Conservation (phyloP, 2,113 vertebrate genomes). For the Festucalex cinctus region DNA sequence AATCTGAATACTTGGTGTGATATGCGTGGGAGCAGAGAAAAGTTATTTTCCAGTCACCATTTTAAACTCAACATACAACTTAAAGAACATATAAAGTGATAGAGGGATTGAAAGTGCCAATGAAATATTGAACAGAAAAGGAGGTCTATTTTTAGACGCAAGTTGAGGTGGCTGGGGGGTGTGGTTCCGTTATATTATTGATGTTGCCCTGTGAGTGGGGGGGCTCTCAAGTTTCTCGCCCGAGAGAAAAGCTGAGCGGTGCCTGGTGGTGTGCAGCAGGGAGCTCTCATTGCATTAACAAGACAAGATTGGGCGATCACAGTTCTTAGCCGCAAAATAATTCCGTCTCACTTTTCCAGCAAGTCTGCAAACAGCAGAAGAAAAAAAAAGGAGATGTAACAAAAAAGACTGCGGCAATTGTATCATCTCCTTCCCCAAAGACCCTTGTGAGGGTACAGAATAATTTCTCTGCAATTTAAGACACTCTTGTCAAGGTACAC, state of each 20-base stretch:
- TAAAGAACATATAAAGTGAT: conserved; percentile 12
- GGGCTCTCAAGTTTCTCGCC: conserved; percentile 36
- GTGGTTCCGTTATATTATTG: conserved; percentile 67
- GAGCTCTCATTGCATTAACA: conserved; percentile 37
- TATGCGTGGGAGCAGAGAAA: not conserved
- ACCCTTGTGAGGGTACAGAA: no score
- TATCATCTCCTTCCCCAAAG: no score
- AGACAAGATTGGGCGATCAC: conserved; percentile 24
- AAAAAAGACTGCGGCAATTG: no score
- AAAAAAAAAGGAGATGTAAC: no score
- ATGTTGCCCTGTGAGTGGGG: conserved; percentile 49
- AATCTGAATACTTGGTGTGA: not conserved
- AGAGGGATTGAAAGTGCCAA: conserved; percentile 40
- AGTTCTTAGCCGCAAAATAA: not conserved
- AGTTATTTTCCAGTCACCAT: not conserved
- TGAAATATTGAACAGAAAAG: conserved; percentile 71
- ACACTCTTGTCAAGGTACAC: no score
- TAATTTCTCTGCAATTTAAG: no score
- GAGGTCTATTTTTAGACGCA: conserved; percentile 63
- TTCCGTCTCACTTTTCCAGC: no score
- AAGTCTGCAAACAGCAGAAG: no score
- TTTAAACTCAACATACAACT: not conserved
- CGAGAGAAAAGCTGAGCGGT: conserved; percentile 26
- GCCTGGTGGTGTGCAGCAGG: conserved; percentile 17
- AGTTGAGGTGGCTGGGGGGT: conserved; percentile 28